Base-by-base conservation (phyloP, 1,140 invertebrate species). In the Panagrolaimus sp. region DNA sequence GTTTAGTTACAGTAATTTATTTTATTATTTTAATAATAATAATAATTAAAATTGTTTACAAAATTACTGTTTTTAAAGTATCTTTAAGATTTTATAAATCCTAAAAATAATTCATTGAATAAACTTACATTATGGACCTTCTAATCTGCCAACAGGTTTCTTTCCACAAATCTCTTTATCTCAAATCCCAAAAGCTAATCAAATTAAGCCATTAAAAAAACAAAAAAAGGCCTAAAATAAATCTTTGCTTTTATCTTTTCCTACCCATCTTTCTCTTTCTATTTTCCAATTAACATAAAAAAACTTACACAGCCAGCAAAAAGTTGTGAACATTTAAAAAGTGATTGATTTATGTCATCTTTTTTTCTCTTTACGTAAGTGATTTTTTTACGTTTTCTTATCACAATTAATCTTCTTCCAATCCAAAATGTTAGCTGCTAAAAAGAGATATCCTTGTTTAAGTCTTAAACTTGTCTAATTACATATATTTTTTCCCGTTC, bases 181-280 rank as follows among this genome's bases (percentile, higher is more conserved):
- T 66, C 24, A 21, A 46, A 62, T 44, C 43, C 43, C 47, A 4
- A 1, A 2, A n/a, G 2, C 21, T 4, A 10, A 48, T 14, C 32
- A 26, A 14, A 58, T n/a, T 58, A 12, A 9, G 21, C 32, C 12
- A n/a, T 58, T 21, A 12, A 21, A 12, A 14, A 21, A 26, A 21
- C 17, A 52, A 4, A 52, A 52, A 52, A 5, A 7, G 26, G 48
- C n/a, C 17, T 17, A 24, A 26, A 21, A 28, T 21, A 24, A 28
- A 26, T 8, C 1, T 21, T 21, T 1, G 1, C 52, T 58, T 12
- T 12, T 58, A 58, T 9, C 91, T 94, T 82, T 91, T 90, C 32
- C 88, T 91, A 15, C 84, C 84, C 52, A 87, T 89, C 72, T 90
- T 93, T 1, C 90, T 92, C 64, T 87, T 86, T 63, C 86, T 94